Percentiles rank a stretch among this genome's conserved stretches.
Evolutionary conservation across 2,797 vertebrate species (phyloP).

Genomic region (Phalanger gymnotis): DNA sequence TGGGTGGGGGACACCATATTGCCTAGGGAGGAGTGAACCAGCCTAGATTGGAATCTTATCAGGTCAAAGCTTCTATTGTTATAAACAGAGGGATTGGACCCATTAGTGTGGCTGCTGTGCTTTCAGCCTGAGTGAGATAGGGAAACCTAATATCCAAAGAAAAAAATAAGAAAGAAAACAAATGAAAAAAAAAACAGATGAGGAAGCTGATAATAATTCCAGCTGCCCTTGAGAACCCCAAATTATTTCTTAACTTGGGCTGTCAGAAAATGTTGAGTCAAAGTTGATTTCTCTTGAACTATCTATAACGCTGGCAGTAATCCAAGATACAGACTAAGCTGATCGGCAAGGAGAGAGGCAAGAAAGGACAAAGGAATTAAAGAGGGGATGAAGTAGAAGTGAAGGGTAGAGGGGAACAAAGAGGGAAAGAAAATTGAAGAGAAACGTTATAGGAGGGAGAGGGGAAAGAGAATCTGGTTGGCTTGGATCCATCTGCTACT

Average conservation of each 20-base stretch:
- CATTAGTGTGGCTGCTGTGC: not conserved
- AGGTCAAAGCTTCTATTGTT: not conserved
- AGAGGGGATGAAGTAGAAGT: not conserved
- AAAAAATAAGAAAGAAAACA: not conserved
- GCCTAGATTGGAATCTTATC: not conserved
- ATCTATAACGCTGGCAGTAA: not conserved
- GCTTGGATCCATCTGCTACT: not conserved
- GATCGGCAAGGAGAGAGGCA: not conserved
- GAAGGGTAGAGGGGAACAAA: not conserved
- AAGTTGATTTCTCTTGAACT: not conserved
- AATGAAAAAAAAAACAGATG: not conserved
- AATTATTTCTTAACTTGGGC: not conserved
- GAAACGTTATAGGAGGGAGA: not conserved
- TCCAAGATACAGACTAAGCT: not conserved
- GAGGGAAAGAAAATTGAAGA: not conserved
- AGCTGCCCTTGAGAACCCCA: not conserved
- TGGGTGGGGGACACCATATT: not conserved
- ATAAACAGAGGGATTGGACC: not conserved
- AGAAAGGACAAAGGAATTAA: not conserved
- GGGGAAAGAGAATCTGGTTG: not conserved
- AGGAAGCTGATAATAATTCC: not conserved
- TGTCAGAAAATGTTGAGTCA: not conserved
- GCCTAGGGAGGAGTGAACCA: not conserved
- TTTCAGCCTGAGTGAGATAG: not conserved
- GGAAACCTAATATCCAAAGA: not conserved